Base-by-base conservation (phyloP, 2,888 invertebrate species). In the Blera fallax region DNA sequence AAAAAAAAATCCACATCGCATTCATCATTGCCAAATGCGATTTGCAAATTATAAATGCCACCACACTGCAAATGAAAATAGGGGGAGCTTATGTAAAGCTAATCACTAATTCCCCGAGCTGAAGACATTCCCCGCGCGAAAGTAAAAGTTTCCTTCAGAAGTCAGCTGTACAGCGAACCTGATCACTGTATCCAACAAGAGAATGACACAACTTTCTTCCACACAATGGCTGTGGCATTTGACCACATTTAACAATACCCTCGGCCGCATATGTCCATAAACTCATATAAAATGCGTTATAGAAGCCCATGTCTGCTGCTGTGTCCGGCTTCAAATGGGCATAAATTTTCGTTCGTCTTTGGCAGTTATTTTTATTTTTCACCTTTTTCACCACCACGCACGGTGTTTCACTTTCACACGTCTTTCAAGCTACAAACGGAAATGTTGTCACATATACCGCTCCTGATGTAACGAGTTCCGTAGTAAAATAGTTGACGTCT, bases 401-500 rank as follows among this genome's bases (percentile, higher is more conserved):
- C 16, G 37, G 24, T 16, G 14, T 82, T 81, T 81, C 81, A 81
- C 74, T 82, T 82, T 76, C 70, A 82, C 76, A 76, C 69, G 45
- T 70, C 29, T 48, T 69, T 58, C n/a, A 24, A 64, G 60, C 45
- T 18, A 78, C 52, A 56, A 56, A 40, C 5, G 29, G 1, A 56
- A 54, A 62, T 32, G 32, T 40, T 52, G 43, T 54, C 62, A 37
- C 62, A 70, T 45, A 45, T 27, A 40, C 24, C 37, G 14, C 43
- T 73, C 40, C 50, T 73, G 52, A 52, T 43, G 73, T 62, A 73
- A 73, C 73, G 52, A 62, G 73, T 62, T 73, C 37, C 29, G 24
- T 52, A 3, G 29, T 27, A 62, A 32, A 72, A 14, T 48, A 11
- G 37, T 64, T 73, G 73, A 54, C 24, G 62, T 73, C 62, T 73